Conservation (phyloP, 2,888 invertebrate genomes). For the Brachynemurus nebulosus region DNA sequence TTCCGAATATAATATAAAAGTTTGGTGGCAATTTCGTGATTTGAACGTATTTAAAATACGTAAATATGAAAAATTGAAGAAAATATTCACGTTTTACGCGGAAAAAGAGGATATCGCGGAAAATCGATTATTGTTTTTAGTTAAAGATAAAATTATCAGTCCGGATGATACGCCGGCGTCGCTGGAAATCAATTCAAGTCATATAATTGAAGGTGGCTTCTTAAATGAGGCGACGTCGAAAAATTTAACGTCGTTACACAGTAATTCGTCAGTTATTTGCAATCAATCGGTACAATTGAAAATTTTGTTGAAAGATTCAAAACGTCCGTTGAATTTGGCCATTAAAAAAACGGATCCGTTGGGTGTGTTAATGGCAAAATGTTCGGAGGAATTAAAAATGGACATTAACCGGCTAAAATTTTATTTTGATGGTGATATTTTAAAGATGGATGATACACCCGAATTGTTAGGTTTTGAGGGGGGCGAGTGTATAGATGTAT, state of each 20-base stretch:
- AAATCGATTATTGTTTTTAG: slow-evolving; percentile 31
- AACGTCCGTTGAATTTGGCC: slow-evolving; percentile 28
- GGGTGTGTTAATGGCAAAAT: slow-evolving; percentile 32
- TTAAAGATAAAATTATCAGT: slow-evolving; percentile 31
- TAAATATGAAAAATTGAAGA: slow-evolving; percentile 30
- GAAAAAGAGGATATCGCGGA: slow-evolving; percentile 27
- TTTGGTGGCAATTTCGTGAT: slow-evolving; percentile 34
- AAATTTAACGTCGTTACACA: not conserved
- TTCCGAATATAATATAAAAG: slow-evolving; percentile 32
- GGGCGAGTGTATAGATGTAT: slow-evolving; percentile 39
- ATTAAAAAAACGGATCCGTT: slow-evolving; percentile 29
- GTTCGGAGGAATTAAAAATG: slow-evolving; percentile 33
- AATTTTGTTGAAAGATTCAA: slow-evolving; percentile 34
- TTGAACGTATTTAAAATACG: slow-evolving; percentile 31
- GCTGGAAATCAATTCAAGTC: slow-evolving; percentile 31
- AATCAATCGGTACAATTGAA: slow-evolving; percentile 27
- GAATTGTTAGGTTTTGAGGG: slow-evolving; percentile 36
- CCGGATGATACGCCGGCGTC: slow-evolving; percentile 33
- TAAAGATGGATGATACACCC: slow-evolving; percentile 31
- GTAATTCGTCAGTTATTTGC: too few relatives aligned
- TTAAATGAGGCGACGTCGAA: not conserved
- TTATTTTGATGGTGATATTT: slow-evolving; percentile 39
- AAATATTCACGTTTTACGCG: slow-evolving; percentile 32
- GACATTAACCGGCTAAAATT: slow-evolving; percentile 33
- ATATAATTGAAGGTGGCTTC: slow-evolving; percentile 27